Evolutionary conservation across 2,797 vertebrate genomes (phyloP), one percentile per base, ranked within the genome.

Genomic region (Sciurus carolinensis): DNA sequence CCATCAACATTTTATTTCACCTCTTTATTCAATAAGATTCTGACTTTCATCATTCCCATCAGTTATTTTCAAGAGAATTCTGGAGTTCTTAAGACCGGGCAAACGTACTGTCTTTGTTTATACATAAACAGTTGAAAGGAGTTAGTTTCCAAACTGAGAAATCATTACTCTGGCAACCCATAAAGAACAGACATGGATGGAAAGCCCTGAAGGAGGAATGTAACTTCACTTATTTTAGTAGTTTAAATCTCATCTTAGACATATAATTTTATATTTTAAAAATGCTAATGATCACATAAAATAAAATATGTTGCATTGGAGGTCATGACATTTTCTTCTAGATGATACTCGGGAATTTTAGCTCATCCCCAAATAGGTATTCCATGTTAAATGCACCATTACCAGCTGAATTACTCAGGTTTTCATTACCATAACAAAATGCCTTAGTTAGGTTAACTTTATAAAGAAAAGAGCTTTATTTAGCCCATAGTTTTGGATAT

Each of bases 141-240:
- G 28, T 87, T 62, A 86, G 36, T 36, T 36, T 36, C 26, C 18
- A 90, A 67, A 84, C 39, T 50, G 47, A 57, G 72, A 77, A 85
- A 80, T 8, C 30, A 77, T n/a, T 76, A 77, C 54, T 5, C 80
- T 59, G 77, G 10, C 24, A 87, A 85, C 13, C 59, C 64, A 50
- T 11, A 24, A 89, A 26, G 20, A 79, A 71, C 30, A 82, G 47
- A 76, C 66, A 30, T 22, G 20, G 36, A 73, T n/a, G 14, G 30
- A 59, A 44, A 44, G 64, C 0, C 39, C 54, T 69, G 24, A 44
- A 76, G 33, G 42, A 90, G 36, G 15, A n/a, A 79, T 72, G 71
- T 86, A 79, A 75, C 76, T 87, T 84, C 76, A 64, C 69, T 80
- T 80, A 54, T 64, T 95, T 76, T 47, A 81, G 36, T 47, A 85